A percentile compares a stretch with the other conserved stretches of the same genome.
These are phyloP conservation scores for Motacilla alba DNA, from an alignment of 2,113 vertebrate genomes.

Conservation along the genomic window DNA sequence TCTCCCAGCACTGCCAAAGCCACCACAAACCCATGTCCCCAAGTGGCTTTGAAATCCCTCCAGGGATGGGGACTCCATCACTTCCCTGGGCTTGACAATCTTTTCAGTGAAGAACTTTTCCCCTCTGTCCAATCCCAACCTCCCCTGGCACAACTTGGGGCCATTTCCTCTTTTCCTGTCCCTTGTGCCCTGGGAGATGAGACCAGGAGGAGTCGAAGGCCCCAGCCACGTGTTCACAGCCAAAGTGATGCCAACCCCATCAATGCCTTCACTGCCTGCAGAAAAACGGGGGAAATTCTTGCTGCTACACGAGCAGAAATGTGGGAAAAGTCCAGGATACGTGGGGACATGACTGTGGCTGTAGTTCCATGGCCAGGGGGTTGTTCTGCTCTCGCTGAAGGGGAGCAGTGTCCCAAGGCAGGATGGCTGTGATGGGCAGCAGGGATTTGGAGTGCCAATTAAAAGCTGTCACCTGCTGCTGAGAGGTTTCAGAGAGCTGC, in stretches of 20 bases:
- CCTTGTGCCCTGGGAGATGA: not conserved
- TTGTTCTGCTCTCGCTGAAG: not conserved
- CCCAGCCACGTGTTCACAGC: not conserved
- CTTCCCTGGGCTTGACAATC: not conserved
- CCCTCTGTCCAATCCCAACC: not conserved
- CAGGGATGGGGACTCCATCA: not conserved
- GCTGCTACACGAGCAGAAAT: not conserved
- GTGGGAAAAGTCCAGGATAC: not conserved
- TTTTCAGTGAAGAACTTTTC: not conserved
- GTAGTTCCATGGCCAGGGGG: not conserved
- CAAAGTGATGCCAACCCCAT: not conserved
- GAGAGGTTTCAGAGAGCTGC: not conserved
- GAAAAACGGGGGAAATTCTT: not conserved
- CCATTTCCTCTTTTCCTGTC: accelerated
- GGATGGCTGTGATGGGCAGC: not conserved
- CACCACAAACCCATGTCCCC: not conserved
- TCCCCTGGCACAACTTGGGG: not conserved
- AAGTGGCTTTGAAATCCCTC: not conserved
- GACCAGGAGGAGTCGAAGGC: not conserved
- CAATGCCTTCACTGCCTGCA: not conserved
- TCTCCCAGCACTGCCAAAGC: not conserved
- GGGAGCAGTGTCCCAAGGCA: not conserved
- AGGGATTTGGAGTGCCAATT: not conserved
- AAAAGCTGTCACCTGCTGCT: not conserved
- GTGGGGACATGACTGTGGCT: accelerated